Evolutionary conservation across 2,113 vertebrate genomes (phyloP).

Genomic region (Gymnogyps californianus): DNA sequence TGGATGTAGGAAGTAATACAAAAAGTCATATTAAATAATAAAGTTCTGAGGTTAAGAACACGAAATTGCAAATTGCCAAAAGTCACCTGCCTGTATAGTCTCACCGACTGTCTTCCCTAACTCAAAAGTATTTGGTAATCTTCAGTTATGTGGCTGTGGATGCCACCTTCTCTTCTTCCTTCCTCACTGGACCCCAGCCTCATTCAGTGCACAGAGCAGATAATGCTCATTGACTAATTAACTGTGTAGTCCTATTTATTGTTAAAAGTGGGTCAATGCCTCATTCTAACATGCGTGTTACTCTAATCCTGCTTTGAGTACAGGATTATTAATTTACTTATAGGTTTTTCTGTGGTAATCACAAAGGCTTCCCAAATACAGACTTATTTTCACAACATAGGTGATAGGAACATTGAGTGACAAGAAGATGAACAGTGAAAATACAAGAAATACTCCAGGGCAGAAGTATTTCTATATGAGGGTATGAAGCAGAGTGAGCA

Average conservation of each 20-base stretch:
- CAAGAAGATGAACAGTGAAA: not conserved
- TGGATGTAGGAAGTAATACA: not conserved
- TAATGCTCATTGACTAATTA: conserved; percentile 59
- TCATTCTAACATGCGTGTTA: conserved; percentile 34
- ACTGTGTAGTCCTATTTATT: conserved; percentile 54
- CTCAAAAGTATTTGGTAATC: not conserved
- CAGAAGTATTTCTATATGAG: not conserved
- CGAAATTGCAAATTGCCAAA: not conserved
- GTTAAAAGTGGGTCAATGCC: conserved; percentile 63
- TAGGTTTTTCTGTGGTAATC: conserved; percentile 22
- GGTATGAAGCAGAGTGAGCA: not conserved
- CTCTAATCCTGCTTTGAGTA: conserved; percentile 51
- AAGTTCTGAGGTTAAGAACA: not conserved
- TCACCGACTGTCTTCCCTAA: not conserved
- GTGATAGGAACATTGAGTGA: not conserved
- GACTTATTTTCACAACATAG: not conserved
- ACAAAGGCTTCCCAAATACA: not conserved
- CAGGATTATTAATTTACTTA: conserved; percentile 60
- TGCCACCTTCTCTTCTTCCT: not conserved
- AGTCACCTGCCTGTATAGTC: not conserved
- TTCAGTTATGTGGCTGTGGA: not conserved
- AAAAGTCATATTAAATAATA: not conserved
- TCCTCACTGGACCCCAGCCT: not conserved
- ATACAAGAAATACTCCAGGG: not conserved
- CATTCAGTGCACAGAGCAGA: not conserved